Conservation (phyloP, 2,888 invertebrate genomes). For the Latrodectus elegans region DNA sequence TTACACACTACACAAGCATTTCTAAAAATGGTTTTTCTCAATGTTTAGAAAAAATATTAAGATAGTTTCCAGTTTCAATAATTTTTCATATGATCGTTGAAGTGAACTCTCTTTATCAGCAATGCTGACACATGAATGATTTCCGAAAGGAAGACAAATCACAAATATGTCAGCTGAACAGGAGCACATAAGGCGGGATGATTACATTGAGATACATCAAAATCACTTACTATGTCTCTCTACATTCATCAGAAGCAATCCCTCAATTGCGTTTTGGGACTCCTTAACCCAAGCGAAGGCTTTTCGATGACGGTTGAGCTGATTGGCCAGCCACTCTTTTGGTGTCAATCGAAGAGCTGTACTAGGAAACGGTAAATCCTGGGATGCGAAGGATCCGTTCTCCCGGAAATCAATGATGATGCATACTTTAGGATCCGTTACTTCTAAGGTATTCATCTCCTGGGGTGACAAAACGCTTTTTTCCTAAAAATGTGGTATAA, state of each 20-base stretch:
- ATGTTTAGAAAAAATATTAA: too few relatives aligned
- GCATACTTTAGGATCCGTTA: constrained; percentile 65
- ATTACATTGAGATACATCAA: too few relatives aligned
- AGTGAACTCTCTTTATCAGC: too few relatives aligned
- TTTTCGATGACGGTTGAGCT: constrained; percentile 60
- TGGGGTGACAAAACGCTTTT: constrained; percentile 50
- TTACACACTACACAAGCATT: too few relatives aligned
- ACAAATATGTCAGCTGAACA: too few relatives aligned
- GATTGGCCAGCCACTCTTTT: constrained; percentile 64
- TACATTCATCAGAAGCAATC: constrained; percentile 69
- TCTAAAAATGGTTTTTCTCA: too few relatives aligned
- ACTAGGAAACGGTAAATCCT: constrained; percentile 67
- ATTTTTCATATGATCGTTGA: too few relatives aligned
- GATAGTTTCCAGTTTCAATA: too few relatives aligned
- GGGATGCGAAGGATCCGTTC: constrained; percentile 61
- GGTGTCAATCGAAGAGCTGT: constrained; percentile 61
- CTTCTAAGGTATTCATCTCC: constrained; percentile 66
- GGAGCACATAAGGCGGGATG: too few relatives aligned
- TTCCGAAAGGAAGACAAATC: too few relatives aligned
- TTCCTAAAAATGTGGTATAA: constrained; percentile 38
- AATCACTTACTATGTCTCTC: constrained; percentile 65
- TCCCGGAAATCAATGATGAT: constrained; percentile 69
- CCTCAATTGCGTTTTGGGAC: constrained; percentile 59
- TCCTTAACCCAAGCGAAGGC: constrained; percentile 63
- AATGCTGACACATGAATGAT: too few relatives aligned